phyloP scores from a whole-genome alignment of 2,888 invertebrate species.

The Drosophila testacea region DNA sequence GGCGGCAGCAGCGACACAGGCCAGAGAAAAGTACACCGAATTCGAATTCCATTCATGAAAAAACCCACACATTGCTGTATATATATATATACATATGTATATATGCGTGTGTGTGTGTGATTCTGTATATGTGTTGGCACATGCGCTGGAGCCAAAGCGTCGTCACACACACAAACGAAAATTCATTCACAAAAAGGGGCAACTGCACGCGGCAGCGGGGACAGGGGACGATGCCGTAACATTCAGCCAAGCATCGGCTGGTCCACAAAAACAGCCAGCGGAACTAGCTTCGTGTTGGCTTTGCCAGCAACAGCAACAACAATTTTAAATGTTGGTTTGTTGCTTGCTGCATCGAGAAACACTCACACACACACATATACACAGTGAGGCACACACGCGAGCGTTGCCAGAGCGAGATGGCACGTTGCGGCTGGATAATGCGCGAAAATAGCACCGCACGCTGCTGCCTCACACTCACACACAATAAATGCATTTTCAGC shows the following conservation, averaged over 20 bases:
- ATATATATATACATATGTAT: constrained; percentile 30
- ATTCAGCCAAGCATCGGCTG: constrained; percentile 58
- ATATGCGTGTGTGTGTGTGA: constrained; percentile 31
- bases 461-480: constrained; percentile 56
- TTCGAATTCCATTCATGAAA: constrained; percentile 81
- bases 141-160: constrained; percentile 66
- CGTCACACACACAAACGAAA: constrained; percentile 54
- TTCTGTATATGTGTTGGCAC: constrained; percentile 64
- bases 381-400: constrained; percentile 51
- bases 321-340: constrained; percentile 65
- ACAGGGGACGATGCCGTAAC: constrained; percentile 70
- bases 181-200: constrained; percentile 81
- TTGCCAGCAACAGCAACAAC: constrained; percentile 44
- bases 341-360: constrained; percentile 64
- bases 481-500: constrained; percentile 67
- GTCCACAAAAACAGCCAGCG: constrained; percentile 57
- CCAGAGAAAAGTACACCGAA: constrained; percentile 79
- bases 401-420: constrained; percentile 54
- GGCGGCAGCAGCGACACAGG: constrained; percentile 53
- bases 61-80: constrained; percentile 76
- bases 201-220: constrained; percentile 62
- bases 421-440: constrained; percentile 36
- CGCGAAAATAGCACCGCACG: constrained; percentile 62
- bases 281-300: constrained; percentile 69
- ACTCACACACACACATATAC: constrained; percentile 31